phyloP scores from a whole-genome alignment of 2,797 vertebrate species.

The Glossophaga mutica region DNA sequence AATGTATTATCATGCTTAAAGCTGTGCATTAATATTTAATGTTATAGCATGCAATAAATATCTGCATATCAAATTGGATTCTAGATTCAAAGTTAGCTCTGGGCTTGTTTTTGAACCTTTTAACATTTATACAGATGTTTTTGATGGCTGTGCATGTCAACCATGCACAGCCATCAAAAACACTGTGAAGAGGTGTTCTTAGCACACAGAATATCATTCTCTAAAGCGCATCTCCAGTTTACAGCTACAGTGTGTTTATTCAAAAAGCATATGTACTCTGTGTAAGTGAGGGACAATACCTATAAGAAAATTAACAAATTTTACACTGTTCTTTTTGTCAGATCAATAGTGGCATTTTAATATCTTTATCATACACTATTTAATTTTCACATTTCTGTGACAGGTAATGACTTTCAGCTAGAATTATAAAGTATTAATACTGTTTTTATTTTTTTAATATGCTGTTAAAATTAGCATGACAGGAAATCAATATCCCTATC shows the following conservation, averaged over 20 bases:
- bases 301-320: constrained; percentile 26
- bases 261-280: not conserved
- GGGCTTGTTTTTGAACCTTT: constrained; percentile 1
- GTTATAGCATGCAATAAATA: constrained; percentile 37
- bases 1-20: constrained; percentile 26
- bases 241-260: not conserved
- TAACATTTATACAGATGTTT: not conserved
- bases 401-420: not conserved
- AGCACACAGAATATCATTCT: not conserved
- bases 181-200: not conserved
- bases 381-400: constrained; percentile 26
- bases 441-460: not conserved
- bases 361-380: not conserved
- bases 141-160: too few species aligned
- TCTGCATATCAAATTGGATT: not conserved
- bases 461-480: not conserved
- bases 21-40: constrained; percentile 18
- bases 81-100: not conserved
- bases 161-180: not conserved
- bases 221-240: not conserved
- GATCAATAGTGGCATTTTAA: not conserved
- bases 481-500: not conserved
- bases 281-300: not conserved
- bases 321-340: not conserved
- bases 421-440: constrained; percentile 3